Conservation (phyloP, 2,888 invertebrate genomes). For the Leptopilina drosophilae region DNA sequence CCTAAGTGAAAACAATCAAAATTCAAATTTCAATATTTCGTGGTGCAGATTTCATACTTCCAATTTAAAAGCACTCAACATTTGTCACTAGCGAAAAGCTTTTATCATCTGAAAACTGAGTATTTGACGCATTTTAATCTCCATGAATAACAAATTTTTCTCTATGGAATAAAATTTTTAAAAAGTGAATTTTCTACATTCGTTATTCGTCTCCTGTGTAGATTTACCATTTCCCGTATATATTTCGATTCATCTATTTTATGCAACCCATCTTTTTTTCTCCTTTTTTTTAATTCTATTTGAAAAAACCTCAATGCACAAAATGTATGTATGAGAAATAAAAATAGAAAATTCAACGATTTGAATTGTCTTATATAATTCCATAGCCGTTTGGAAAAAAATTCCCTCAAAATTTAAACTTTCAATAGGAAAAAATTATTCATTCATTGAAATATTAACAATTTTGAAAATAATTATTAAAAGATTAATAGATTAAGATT, state of each 20-base stretch:
- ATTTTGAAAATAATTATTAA: too few relatives aligned
- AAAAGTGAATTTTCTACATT: slow-evolving; percentile 1
- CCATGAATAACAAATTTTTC: slow-evolving; percentile 28
- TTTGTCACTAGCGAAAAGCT: slow-evolving; percentile 14
- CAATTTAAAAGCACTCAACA: slow-evolving; percentile 27
- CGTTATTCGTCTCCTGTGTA: slow-evolving; percentile 4
- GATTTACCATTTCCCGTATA: background rate
- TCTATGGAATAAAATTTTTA: slow-evolving; percentile 8
- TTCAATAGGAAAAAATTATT: too few relatives aligned
- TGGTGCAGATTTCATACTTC: slow-evolving; percentile 7
- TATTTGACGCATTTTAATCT: slow-evolving; percentile 19
- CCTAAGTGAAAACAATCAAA: slow-evolving; percentile 6
- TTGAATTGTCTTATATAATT: too few relatives aligned
- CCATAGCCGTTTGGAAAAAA: too few relatives aligned
- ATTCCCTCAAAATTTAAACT: too few relatives aligned
- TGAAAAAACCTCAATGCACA: too few relatives aligned
- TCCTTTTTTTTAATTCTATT: too few relatives aligned
- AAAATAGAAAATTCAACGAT: too few relatives aligned
- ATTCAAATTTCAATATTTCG: slow-evolving; percentile 17
- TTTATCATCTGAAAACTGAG: slow-evolving; percentile 20
- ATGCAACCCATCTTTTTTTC: background rate
- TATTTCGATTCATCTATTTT: slow-evolving; percentile 4
- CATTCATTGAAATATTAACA: too few relatives aligned
- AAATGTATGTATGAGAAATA: too few relatives aligned
- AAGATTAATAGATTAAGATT: too few relatives aligned